Percentiles rank a stretch among this genome's conserved stretches.
Conservation (phyloP, 2,113 vertebrate species). For the Sarotherodon lohbergeri region DNA sequence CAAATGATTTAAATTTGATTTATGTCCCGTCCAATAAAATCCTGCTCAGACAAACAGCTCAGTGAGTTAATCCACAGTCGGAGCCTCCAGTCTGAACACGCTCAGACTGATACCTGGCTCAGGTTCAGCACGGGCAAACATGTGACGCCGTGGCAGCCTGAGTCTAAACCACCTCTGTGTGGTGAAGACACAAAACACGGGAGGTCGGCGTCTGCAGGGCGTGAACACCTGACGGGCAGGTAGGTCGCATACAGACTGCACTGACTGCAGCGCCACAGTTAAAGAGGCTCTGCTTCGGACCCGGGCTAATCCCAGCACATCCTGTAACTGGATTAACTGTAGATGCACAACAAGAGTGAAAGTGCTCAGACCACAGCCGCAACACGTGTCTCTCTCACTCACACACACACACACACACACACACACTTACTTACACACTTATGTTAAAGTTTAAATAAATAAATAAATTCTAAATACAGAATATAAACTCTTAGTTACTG, state of each 20-base stretch:
- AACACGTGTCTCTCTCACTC: background rate
- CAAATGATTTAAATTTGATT: background rate
- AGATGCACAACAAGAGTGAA: conserved; percentile 1
- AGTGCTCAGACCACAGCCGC: background rate
- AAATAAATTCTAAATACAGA: background rate
- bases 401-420: background rate
- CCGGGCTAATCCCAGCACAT: conserved; percentile 47
- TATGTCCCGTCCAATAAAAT: background rate
- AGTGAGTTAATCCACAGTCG: background rate
- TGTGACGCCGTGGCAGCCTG: background rate
- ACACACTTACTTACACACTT: background rate
- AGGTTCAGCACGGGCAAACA: background rate
- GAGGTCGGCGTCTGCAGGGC: background rate
- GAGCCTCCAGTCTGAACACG: background rate
- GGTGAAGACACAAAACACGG: background rate
- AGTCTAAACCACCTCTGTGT: background rate
- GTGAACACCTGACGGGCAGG: background rate
- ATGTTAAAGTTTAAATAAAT: background rate
- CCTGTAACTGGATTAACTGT: conserved; percentile 50
- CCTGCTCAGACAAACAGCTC: background rate
- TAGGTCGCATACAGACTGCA: background rate
- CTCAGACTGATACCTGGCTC: background rate
- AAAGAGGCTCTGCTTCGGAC: background rate
- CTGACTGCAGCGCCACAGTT: background rate
- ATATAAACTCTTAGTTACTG: background rate